These are phyloP conservation scores for roundworm (Caenorhabditis elegans) DNA, from an alignment of 1,140 invertebrate genomes.

Conservation along the genomic window DNA sequence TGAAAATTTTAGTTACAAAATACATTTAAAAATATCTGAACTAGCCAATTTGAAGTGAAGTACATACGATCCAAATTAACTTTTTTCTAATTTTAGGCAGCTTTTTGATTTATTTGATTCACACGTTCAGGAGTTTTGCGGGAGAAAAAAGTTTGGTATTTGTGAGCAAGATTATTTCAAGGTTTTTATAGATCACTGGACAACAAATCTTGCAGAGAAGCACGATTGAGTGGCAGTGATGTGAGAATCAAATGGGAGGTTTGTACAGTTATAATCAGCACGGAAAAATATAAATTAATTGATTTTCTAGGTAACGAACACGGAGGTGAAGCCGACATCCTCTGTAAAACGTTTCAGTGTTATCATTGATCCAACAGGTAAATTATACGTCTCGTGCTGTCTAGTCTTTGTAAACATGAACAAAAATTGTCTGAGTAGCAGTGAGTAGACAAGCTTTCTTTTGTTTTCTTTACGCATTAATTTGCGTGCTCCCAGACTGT, in stretches of 20 bases:
- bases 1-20: no score
- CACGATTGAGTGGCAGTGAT: constrained; percentile 31
- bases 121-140: no score
- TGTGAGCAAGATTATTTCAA: no score
- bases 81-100: no score
- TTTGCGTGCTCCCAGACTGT: neutral
- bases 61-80: no score
- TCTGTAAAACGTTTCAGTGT: constrained; percentile 5
- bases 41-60: no score
- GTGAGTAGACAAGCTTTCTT: neutral
- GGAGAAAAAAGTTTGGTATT: no score
- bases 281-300: neutral
- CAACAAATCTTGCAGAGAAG: constrained; percentile 26
- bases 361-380: neutral
- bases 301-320: neutral
- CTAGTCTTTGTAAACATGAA: neutral
- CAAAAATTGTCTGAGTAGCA: neutral
- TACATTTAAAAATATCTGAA: no score
- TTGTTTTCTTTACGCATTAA: constrained; percentile 19
- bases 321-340: constrained; percentile 13
- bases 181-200: neutral
- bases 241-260: constrained; percentile 35
- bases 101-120: no score
- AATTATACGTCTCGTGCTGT: neutral
- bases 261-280: neutral